Base-by-base conservation (phyloP, 2,888 invertebrate species). In the Coelogynopora nodosa region DNA sequence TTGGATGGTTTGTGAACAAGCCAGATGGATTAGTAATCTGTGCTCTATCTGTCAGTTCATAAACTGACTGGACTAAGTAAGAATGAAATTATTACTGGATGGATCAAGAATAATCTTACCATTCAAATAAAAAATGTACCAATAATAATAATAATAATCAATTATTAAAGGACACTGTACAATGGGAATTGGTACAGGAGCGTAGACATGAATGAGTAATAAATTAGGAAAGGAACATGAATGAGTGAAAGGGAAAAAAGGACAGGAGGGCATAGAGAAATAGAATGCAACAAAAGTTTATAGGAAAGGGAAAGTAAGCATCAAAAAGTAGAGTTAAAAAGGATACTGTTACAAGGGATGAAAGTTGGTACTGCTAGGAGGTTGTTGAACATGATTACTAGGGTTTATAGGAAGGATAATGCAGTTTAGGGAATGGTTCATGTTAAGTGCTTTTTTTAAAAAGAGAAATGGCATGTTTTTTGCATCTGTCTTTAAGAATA, bases 361-460 rank as follows among this genome's bases (percentile, higher is more conserved):
- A n/a, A n/a, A n/a, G 74, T 74, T 74, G 27, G 74, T 74, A 26
- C 18, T 10, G 74, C 18, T 74, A 23, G 27, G 74, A 74, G 74
- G 74, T 74, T 74, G 74, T 74, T 74, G 27, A 26, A 74, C 27
- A 74, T 23, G 74, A 23, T 74, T 74, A 74, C 74, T 74, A 26
- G 18, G 74, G 23, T 74, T 74, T 74, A 2, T 13, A 26, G 18
- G 74, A 74, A 5, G 74, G 18, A 74, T 74, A 26, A 74, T 74
- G 18, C 49, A 49, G 74, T 74, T 74, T 13, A 74, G 5, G 27
- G 74, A 74, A 26, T 23, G 74, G 74, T 74, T 23, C 27, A 23
- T 2, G 74, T 74, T 74, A 5, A 74, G 74, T 26, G 27, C 74
- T 49, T 23, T 74, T 74, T 74, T 74, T 49, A 5, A 74, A 13